A percentile compares a stretch with the other conserved stretches of the same genome.
These are phyloP conservation scores for Scelioninae gen. 2 DNA, from an alignment of 2,888 invertebrate species.

Conservation along the genomic window DNA sequence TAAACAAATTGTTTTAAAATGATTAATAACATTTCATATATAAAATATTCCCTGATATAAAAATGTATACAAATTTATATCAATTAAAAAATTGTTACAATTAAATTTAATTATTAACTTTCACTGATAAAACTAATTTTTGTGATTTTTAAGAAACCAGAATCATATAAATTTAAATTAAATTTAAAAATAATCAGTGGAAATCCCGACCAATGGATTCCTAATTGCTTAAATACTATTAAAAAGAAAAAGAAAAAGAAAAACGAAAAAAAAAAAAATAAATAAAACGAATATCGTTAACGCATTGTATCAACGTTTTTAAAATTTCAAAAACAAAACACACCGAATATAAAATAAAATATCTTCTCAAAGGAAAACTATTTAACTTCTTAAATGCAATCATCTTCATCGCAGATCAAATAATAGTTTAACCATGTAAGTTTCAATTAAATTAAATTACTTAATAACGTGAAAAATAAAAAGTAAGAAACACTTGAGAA, in stretches of 20 bases:
- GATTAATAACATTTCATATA: too few relatives aligned
- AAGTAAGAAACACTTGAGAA: too few relatives aligned
- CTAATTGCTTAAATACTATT: background rate
- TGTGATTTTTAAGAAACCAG: background rate
- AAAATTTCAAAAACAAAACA: constrained; percentile 23
- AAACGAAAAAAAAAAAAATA: too few relatives aligned
- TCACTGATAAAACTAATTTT: too few relatives aligned
- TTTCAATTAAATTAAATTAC: constrained; percentile 7
- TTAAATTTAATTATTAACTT: too few relatives aligned
- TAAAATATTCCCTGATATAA: too few relatives aligned
- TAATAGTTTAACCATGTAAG: background rate
- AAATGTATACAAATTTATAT: too few relatives aligned
- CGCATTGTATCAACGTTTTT: constrained; percentile 19
- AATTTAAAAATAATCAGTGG: constrained; percentile 7
- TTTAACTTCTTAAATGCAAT: constrained; percentile 31
- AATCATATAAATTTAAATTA: background rate
- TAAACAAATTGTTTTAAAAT: too few relatives aligned
- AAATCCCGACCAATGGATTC: constrained; percentile 13
- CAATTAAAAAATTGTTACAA: too few relatives aligned
- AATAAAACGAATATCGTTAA: constrained; percentile 1
- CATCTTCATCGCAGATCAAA: constrained; percentile 7
- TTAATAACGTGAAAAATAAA: constrained; percentile 8
- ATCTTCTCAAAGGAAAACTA: background rate
- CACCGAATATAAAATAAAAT: constrained; percentile 16
- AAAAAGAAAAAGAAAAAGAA: too few relatives aligned